These are phyloP conservation scores for Hedychridium roseum DNA, from an alignment of 2,888 invertebrate genomes.

Conservation along the genomic window DNA sequence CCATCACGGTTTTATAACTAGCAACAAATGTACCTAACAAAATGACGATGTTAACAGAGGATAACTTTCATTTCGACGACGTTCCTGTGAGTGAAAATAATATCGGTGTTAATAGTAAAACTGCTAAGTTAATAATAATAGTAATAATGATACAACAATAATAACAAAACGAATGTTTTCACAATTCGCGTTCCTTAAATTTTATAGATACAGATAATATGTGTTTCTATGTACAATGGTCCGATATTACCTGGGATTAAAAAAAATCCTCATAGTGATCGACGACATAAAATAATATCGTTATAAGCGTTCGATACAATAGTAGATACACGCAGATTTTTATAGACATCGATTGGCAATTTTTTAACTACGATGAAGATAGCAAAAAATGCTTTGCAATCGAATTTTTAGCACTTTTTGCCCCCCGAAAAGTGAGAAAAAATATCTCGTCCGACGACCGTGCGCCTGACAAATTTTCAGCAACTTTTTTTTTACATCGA, in stretches of 20 bases:
- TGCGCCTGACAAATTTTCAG: too few relatives aligned
- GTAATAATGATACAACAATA: neutral
- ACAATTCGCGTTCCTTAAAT: neutral
- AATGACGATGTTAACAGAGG: conserved; percentile 6
- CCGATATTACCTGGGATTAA: conserved; percentile 7
- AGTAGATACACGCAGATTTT: neutral
- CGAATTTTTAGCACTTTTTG: neutral
- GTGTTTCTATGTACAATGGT: conserved; percentile 10
- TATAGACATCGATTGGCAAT: neutral
- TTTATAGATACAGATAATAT: conserved; percentile 6
- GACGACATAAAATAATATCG: conserved; percentile 9
- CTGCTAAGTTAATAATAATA: conserved; percentile 8
- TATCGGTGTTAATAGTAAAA: conserved; percentile 17
- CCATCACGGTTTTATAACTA: too few relatives aligned
- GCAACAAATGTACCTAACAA: too few relatives aligned
- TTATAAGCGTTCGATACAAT: neutral
- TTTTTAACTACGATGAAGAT: neutral
- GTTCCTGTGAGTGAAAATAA: too few relatives aligned
- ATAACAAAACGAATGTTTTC: conserved; percentile 6
- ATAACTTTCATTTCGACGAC: conserved; percentile 8
- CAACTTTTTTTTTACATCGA: too few relatives aligned
- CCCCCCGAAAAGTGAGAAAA: neutral
- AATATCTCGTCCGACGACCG: neutral
- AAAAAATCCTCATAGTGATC: conserved; percentile 8
- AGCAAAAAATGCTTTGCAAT: neutral